Conservation (phyloP, 35 echinoderm and acorn worm genomes). For the Acanthaster planci region DNA sequence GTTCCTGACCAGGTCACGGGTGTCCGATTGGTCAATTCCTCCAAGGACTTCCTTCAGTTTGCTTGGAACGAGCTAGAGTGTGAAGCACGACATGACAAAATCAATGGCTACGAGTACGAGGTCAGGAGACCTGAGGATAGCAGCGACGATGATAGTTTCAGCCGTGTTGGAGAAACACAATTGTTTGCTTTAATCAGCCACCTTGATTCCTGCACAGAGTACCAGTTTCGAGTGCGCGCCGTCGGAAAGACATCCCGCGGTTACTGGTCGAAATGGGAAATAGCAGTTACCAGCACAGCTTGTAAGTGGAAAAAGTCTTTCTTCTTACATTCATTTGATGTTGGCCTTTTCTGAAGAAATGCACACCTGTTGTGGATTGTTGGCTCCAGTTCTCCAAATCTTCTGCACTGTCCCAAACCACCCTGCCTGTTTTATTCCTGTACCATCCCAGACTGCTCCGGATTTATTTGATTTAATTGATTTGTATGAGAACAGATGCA, state of each 20-base stretch:
- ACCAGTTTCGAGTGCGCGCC: background rate
- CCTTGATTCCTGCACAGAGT: background rate
- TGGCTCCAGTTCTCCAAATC: too few relatives aligned
- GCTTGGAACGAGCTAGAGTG: slow-evolving; percentile 7
- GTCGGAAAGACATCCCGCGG: background rate
- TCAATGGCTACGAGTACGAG: background rate
- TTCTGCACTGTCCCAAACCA: too few relatives aligned
- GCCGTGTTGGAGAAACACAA: background rate
- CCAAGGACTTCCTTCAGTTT: background rate
- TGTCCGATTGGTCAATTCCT: background rate
- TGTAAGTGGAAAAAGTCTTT: background rate
- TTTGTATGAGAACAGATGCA: too few relatives aligned
- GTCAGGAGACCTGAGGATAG: background rate
- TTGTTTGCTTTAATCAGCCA: background rate
- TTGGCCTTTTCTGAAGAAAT: too few relatives aligned
- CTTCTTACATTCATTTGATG: too few relatives aligned
- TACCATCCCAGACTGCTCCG: too few relatives aligned
- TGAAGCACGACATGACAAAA: background rate
- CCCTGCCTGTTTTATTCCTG: too few relatives aligned
- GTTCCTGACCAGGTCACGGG: slow-evolving; percentile 4
- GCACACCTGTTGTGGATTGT: too few relatives aligned
- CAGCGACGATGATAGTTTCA: background rate
- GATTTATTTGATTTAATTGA: too few relatives aligned
- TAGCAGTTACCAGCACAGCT: background rate
- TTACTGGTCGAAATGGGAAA: background rate